A percentile compares a stretch with the other conserved stretches of the same genome.
These are phyloP conservation scores for Cyphomyrus plagiostoma DNA, from an alignment of 2,113 vertebrate genomes.

Conservation along the genomic window DNA sequence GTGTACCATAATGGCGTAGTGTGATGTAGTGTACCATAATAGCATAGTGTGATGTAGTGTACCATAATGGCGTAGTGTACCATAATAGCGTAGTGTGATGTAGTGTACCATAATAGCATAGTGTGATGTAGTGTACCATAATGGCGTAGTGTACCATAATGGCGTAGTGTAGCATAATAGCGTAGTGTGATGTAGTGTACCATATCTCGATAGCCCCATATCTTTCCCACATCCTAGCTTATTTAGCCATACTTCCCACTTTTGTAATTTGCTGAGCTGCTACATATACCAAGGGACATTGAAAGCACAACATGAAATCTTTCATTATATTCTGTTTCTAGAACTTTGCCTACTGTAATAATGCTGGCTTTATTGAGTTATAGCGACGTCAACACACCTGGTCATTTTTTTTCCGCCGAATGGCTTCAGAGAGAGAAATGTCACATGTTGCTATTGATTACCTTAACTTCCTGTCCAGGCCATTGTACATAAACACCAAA, in stretches of 20 bases:
- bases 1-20: no score
- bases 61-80: no score
- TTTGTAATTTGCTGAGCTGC: background rate
- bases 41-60: no score
- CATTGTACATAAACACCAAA: background rate
- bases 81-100: no score
- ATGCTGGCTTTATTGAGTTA: background rate
- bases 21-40: no score
- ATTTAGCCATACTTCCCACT: background rate
- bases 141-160: no score
- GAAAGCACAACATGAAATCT: background rate
- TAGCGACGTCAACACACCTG: background rate
- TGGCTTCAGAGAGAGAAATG: background rate
- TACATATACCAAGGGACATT: background rate
- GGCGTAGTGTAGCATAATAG: no score
- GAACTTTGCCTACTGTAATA: background rate
- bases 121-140: no score
- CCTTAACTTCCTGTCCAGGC: background rate
- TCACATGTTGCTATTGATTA: background rate
- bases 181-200: background rate
- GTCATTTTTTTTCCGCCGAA: background rate
- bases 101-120: no score
- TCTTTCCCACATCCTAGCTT: background rate
- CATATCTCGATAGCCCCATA: background rate
- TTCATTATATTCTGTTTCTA: background rate